These are phyloP conservation scores for Globia sparganii DNA, from an alignment of 2,888 invertebrate species.

Conservation along the genomic window DNA sequence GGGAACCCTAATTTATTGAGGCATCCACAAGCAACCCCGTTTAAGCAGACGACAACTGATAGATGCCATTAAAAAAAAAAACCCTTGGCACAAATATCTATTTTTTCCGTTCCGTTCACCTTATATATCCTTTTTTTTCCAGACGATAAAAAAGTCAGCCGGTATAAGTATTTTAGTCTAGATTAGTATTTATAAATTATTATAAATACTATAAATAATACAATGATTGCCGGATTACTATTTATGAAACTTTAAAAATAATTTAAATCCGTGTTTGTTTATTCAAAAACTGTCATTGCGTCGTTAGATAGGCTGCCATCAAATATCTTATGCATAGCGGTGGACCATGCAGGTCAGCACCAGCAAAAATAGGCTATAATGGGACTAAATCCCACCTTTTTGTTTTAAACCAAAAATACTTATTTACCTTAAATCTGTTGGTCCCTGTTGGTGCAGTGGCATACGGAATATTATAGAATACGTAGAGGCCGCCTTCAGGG, in stretches of 20 bases:
- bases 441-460: constrained; percentile 77
- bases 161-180: background rate
- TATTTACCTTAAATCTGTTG: constrained; percentile 71
- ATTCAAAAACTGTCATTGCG: background rate
- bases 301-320: background rate
- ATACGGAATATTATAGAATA: constrained; percentile 78
- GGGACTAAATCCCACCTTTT: background rate
- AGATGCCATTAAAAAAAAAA: too few species aligned
- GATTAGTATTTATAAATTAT: background rate
- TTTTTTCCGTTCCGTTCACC: background rate
- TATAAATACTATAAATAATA: too few species aligned
- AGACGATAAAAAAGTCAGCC: background rate
- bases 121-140: background rate
- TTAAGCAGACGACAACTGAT: too few species aligned
- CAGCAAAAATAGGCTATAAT: background rate
- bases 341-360: background rate
- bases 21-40: too few species aligned
- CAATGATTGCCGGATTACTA: background rate
- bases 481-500: constrained; percentile 65
- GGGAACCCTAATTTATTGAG: too few species aligned
- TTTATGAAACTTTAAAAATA: background rate
- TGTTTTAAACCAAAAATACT: background rate
- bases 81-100: too few species aligned
- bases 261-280: background rate
- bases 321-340: background rate